phyloP scores from a whole-genome alignment of 2,888 invertebrate genomes.

The Craniophora ligustri region DNA sequence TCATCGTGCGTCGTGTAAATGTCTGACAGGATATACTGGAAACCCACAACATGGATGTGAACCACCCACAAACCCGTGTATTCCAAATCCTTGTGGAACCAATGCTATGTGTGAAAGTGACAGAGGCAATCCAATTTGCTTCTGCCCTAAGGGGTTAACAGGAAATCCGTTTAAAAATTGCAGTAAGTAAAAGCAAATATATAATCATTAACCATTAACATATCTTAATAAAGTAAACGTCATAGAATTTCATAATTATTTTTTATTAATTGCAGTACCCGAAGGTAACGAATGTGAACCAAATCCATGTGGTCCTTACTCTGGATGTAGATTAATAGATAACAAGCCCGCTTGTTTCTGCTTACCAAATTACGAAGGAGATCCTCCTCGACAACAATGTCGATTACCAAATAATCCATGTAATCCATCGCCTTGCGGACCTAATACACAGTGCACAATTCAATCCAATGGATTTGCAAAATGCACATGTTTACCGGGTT shows the following conservation, averaged over 20 bases:
- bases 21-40: constrained; percentile 94
- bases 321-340: constrained; percentile 93
- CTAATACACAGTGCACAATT: constrained; percentile 95
- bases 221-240: too few species aligned
- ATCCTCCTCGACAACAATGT: constrained; percentile 92
- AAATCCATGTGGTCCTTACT: constrained; percentile 95
- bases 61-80: constrained; percentile 93
- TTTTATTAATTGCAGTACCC: constrained; percentile 90
- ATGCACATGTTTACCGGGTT: constrained; percentile 95
- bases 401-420: constrained; percentile 93
- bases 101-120: constrained; percentile 95
- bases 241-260: background rate
- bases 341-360: constrained; percentile 95
- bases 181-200: constrained; percentile 91
- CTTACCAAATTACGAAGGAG: constrained; percentile 95
- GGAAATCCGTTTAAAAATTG: constrained; percentile 97
- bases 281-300: constrained; percentile 95
- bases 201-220: too few species aligned
- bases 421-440: constrained; percentile 95
- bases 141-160: constrained; percentile 95
- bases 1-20: constrained; percentile 94
- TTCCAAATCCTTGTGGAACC: constrained; percentile 95
- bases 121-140: constrained; percentile 95
- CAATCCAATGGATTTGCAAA: constrained; percentile 94
- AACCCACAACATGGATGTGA: constrained; percentile 92